These are phyloP conservation scores for Ophioninae sp. DNA, from an alignment of 2,888 invertebrate genomes.

Conservation along the genomic window DNA sequence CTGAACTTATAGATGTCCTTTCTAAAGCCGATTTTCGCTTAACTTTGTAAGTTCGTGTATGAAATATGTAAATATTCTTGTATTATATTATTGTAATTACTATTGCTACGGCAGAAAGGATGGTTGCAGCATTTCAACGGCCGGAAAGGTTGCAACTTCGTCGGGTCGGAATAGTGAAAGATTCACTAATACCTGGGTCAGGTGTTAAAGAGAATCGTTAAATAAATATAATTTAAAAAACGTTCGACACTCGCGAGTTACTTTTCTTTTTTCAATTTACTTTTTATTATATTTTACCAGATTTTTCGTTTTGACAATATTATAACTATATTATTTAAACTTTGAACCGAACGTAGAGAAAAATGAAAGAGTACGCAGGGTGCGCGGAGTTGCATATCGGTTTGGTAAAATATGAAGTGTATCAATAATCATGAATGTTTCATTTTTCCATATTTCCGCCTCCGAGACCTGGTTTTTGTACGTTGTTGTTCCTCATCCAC, in stretches of 20 bases:
- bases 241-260: slow-evolving; percentile 20
- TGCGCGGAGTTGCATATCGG: slow-evolving; percentile 22
- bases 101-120: neutral
- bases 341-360: slow-evolving; percentile 51
- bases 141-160: slow-evolving; percentile 5
- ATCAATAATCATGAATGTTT: slow-evolving; percentile 2
- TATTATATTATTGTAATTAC: slow-evolving; percentile 53
- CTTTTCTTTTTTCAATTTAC: slow-evolving; percentile 35
- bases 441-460: neutral
- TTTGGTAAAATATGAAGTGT: slow-evolving; percentile 16
- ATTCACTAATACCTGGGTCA: neutral
- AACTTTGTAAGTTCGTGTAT: slow-evolving; percentile 39
- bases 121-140: neutral
- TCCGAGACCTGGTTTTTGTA: slow-evolving; percentile 2
- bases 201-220: slow-evolving; percentile 13
- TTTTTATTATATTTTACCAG: slow-evolving; percentile 56
- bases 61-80: slow-evolving; percentile 60
- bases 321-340: slow-evolving; percentile 58
- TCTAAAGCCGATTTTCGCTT: slow-evolving; percentile 3
- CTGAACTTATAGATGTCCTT: slow-evolving; percentile 27
- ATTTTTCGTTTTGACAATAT: slow-evolving; percentile 51
- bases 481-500: slow-evolving; percentile 32
- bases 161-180: slow-evolving; percentile 14
- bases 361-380: slow-evolving; percentile 41
- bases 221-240: slow-evolving; percentile 21